Conservation (phyloP, 2,797 vertebrate species). For the Brotula barbata region DNA sequence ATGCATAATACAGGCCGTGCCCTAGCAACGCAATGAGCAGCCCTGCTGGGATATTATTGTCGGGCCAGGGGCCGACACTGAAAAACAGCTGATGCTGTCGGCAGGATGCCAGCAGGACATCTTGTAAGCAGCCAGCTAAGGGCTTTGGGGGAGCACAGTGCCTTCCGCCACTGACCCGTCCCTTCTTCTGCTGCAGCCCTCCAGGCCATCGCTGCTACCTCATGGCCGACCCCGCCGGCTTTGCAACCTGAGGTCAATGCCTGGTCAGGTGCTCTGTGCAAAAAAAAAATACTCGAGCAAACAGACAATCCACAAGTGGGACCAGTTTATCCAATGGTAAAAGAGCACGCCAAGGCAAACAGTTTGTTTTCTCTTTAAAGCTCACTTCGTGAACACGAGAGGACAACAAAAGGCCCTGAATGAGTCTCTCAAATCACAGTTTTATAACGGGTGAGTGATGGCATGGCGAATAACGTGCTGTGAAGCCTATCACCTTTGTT, state of each 20-base stretch:
- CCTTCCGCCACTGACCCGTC: slow-evolving; percentile 64
- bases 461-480: slow-evolving; percentile 47
- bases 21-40: slow-evolving; percentile 88
- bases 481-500: slow-evolving; percentile 63
- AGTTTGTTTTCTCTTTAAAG: slow-evolving; percentile 72
- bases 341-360: slow-evolving; percentile 72
- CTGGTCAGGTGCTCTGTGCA: slow-evolving; percentile 84
- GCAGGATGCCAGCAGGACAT: slow-evolving; percentile 87
- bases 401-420: slow-evolving; percentile 69
- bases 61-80: slow-evolving; percentile 81
- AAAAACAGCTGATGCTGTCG: slow-evolving; percentile 98
- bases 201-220: slow-evolving; percentile 37
- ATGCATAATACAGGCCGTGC: slow-evolving; percentile 91
- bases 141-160: slow-evolving; percentile 62
- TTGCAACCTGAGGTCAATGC: slow-evolving; percentile 84
- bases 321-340: slow-evolving; percentile 69
- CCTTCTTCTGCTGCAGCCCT: slow-evolving; percentile 27
- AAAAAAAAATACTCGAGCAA: slow-evolving; percentile 62
- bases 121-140: slow-evolving; percentile 90
- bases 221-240: slow-evolving; percentile 68
- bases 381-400: slow-evolving; percentile 64
- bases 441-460: slow-evolving; percentile 74
- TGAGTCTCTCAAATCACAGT: slow-evolving; percentile 65
- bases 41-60: slow-evolving; percentile 91
- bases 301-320: slow-evolving; percentile 64